Base-by-base conservation (phyloP, 2,888 invertebrate species). In the Sisyra nigra region DNA sequence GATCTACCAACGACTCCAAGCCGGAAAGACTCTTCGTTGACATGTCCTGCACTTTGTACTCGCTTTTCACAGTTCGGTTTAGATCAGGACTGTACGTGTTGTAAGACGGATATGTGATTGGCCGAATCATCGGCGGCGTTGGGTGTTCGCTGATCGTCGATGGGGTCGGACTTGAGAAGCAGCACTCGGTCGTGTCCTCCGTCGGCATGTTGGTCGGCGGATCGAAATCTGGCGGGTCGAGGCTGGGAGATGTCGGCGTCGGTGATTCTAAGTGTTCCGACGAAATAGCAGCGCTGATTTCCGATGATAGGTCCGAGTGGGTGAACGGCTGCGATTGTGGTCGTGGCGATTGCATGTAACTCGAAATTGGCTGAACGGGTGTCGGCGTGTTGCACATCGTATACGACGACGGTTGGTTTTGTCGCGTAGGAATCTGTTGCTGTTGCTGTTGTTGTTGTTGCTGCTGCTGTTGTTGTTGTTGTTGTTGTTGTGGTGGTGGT, bases 21-120 rank as follows among this genome's bases (percentile, higher is more conserved):
- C 88, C 89, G 13, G 87, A 87, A 39, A 86, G 67, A 53, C 84
- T 85, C 60, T 87, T 87, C 19, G 84, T 80, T n/a, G 86, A 76
- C 30, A 86, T 81, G 63, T 86, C 86, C 55, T 80, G 80, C 33
- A 57, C 57, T 11, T 52, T 53, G 17, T 49, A 33, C 46, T 47
- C 40, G 38, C 42, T 1, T 63, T 49, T 47, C 56, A 43, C 50
- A 48, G 46, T 50, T 49, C 45, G 58, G 56, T 44, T 57, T 54
- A 56, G 56, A 30, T 59, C 60, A 55, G 59, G 57, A 46, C 37
- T 37, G 17, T 59, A 62, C 10, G 59, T 55, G 46, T 60, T 59
- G 49, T 62, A 62, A 19, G 58, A 32, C 24, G 45, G 29, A 36
- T 46, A 47, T 19, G 53, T 50, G 58, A 56, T 47, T 60, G 60